phyloP scores from a whole-genome alignment of 35 echinoderm and acorn worm genomes.

The Holothuria glaberrima region DNA sequence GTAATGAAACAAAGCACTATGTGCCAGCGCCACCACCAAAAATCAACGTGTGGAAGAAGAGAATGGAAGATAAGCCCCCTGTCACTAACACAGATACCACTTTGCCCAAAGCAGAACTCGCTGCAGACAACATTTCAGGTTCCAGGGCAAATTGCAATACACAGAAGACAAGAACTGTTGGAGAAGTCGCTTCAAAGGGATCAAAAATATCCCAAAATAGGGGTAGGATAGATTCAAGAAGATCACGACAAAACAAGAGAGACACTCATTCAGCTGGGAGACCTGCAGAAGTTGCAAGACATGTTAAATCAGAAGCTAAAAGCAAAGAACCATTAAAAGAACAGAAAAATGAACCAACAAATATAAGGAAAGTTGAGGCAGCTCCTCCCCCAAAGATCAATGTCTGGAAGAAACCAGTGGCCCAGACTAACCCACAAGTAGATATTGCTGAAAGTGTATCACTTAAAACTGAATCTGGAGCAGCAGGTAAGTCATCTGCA shows the following conservation, averaged over 20 bases:
- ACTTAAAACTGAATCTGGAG: background rate
- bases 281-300: background rate
- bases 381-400: conserved; percentile 54
- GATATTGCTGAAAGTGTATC: background rate
- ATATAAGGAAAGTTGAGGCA: conserved; percentile 17
- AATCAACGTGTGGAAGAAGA: conserved; percentile 29
- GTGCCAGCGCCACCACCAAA: conserved; percentile 51
- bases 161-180: background rate
- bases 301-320: background rate
- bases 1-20: conserved; percentile 21
- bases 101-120: conserved; percentile 5
- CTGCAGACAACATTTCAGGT: background rate
- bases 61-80: conserved; percentile 20
- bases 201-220: conserved; percentile 48
- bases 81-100: background rate
- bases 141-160: background rate
- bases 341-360: conserved; percentile 20
- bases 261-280: background rate
- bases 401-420: conserved; percentile 35
- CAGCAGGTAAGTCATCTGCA: background rate
- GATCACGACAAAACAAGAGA: background rate
- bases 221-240: conserved; percentile 45
- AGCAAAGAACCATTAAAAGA: conserved; percentile 48
- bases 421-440: background rate
- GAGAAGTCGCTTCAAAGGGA: conserved; percentile 3